Evolutionary conservation across 2,797 vertebrate species (phyloP), one percentile per base, ranked within the genome.

Genomic region (Pseudocheirus occidentalis): DNA sequence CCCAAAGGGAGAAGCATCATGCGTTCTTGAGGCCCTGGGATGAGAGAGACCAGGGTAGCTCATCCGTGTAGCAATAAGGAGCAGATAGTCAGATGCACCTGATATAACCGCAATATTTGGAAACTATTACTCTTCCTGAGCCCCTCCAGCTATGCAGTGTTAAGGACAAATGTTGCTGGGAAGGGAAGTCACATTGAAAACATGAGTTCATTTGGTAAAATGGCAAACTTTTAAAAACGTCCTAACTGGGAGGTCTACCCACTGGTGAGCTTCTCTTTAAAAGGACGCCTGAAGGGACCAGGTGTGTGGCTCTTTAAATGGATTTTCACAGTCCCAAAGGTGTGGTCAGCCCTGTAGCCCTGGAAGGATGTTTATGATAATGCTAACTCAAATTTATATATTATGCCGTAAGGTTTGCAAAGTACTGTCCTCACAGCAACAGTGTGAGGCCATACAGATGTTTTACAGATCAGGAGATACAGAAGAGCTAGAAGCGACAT

Each of bases 111-210:
- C 90, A 56, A 1, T 94, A 90, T 1, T 27, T 96, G 97, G 97
- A 96, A 97, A 54, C 94, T 95, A 97, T 97, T 97, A 94, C 92
- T 95, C 96, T 95, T 92, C 94, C 92, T 91, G 97, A 96, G 95
- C 1, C 0, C 31, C 55, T 28, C 18, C 90, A 62, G 90, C 95
- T 95, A 55, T 66, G 55, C 27, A 93, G 94, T 93, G 94, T 94
- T 55, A 95, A 94, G 96, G 73, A 50, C 94, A 92, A 94, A 90
- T 55, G 92, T 96, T 93, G 87, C 91, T 96, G 92, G 96, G 95
- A 94, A 93, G 40, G 73, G 91, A 94, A 95, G 55, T 93, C 4
- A 12, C 9, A 4, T 28, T 90, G 46, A 96, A 59, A 95, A 93
- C n/a, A 96, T 7, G 28, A 92, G 92, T 46, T 66, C 46, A 27